Conservation (phyloP, 1,140 invertebrate genomes). For the Pteromalus puparum region DNA sequence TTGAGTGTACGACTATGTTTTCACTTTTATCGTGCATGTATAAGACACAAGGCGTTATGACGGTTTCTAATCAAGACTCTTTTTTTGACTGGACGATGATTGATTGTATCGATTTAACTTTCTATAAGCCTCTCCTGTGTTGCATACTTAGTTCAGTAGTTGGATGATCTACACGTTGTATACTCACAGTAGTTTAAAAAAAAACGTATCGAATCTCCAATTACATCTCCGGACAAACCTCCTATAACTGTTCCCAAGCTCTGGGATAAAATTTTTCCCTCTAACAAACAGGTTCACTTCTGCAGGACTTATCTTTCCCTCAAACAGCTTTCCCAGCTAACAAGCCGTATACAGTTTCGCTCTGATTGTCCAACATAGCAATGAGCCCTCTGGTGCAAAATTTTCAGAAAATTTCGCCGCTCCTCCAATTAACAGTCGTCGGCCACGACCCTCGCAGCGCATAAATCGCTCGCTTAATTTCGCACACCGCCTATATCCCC, state of each 20-base stretch:
- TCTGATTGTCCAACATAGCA: background rate
- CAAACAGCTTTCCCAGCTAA: background rate
- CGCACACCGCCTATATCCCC: background rate
- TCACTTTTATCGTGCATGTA: background rate
- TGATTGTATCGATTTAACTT: conserved; percentile 1
- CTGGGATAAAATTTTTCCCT: too few species aligned
- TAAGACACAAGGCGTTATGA: background rate
- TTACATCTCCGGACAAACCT: too few species aligned
- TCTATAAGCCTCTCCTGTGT: background rate
- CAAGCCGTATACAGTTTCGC: background rate
- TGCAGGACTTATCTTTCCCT: background rate
- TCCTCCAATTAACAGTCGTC: background rate
- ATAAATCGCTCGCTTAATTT: conserved; percentile 22
- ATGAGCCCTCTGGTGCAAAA: background rate
- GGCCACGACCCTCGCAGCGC: background rate
- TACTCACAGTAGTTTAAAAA: too few species aligned
- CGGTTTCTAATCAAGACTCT: background rate
- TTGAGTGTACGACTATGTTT: too few species aligned
- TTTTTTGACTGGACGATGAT: background rate
- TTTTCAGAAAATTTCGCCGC: background rate
- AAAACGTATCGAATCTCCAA: too few species aligned
- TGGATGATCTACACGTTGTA: too few species aligned
- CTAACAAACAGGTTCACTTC: background rate
- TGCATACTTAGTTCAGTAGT: too few species aligned
- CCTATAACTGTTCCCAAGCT: too few species aligned